A percentile compares a stretch with the other conserved stretches of the same genome.
These are phyloP conservation scores for Lepidothrix coronata DNA, from an alignment of 2,113 vertebrate species.

Conservation along the genomic window DNA sequence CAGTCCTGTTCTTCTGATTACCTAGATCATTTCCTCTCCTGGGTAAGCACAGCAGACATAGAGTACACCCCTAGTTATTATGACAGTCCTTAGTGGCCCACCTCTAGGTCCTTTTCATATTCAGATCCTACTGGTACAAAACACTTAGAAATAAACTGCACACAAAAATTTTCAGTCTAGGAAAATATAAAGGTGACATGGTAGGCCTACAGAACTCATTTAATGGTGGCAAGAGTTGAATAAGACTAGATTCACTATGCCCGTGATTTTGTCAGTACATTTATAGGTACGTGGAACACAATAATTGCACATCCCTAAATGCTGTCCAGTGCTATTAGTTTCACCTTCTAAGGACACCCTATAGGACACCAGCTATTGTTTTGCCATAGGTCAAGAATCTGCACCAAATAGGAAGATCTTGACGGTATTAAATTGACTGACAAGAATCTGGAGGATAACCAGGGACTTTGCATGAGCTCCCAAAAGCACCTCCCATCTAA, in stretches of 20 bases:
- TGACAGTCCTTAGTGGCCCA: background rate
- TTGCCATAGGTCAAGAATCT: background rate
- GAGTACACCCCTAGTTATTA: background rate
- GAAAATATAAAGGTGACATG: background rate
- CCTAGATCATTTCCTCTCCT: background rate
- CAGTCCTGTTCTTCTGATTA: background rate
- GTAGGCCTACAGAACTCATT: background rate
- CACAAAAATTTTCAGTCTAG: background rate
- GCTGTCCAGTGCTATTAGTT: background rate
- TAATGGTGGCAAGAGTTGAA: background rate
- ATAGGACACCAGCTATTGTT: background rate
- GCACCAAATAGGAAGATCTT: background rate
- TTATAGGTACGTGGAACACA: background rate
- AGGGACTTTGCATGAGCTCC: background rate
- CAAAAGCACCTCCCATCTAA: background rate
- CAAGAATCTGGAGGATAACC: background rate
- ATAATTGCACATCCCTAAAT: background rate
- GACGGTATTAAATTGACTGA: conserved; percentile 6
- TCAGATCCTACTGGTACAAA: background rate
- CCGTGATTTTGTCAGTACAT: background rate
- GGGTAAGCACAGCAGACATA: background rate
- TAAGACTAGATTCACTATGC: background rate
- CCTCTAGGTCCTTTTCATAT: background rate
- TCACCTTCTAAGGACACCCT: background rate
- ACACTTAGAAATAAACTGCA: background rate